phyloP scores from a whole-genome alignment of 2,797 vertebrate species.

The Carcharodon carcharias region DNA sequence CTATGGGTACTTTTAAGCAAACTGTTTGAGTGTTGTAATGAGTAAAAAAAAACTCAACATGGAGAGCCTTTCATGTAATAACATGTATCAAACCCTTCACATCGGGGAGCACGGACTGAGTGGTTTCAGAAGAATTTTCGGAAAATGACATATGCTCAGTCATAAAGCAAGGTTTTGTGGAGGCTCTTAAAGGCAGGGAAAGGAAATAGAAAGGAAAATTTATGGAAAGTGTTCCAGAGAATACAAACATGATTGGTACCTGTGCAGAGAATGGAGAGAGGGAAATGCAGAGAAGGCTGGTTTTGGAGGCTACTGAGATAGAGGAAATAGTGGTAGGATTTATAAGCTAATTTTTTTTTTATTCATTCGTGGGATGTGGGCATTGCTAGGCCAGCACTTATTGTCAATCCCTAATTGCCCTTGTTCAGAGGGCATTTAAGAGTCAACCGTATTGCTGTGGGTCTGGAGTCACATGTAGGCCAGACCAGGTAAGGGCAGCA shows the following conservation, averaged over 20 bases:
- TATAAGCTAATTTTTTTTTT: too few relatives aligned
- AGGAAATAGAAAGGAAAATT: not conserved
- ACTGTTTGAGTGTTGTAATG: not conserved
- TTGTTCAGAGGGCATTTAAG: too few relatives aligned
- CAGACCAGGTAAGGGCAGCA: too few relatives aligned
- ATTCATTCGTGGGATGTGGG: too few relatives aligned
- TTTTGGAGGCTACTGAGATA: not conserved
- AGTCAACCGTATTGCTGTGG: too few relatives aligned
- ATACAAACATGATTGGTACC: not conserved
- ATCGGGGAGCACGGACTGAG: not conserved
- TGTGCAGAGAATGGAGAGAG: not conserved
- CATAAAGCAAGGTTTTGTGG: not conserved
- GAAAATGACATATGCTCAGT: not conserved
- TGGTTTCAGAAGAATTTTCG: not conserved
- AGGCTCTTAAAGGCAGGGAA: not conserved
- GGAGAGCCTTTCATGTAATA: not conserved
- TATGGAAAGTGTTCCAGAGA: not conserved
- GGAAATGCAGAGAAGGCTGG: not conserved
- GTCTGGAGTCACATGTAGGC: too few relatives aligned
- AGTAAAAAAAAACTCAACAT: not conserved
- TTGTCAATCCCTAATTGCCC: too few relatives aligned
- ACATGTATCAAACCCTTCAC: not conserved
- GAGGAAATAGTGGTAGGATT: not conserved
- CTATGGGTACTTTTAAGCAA: not conserved
- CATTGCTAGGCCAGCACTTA: too few relatives aligned